Conservation (phyloP, 2,797 vertebrate species). For the Neostethus bicornis region DNA sequence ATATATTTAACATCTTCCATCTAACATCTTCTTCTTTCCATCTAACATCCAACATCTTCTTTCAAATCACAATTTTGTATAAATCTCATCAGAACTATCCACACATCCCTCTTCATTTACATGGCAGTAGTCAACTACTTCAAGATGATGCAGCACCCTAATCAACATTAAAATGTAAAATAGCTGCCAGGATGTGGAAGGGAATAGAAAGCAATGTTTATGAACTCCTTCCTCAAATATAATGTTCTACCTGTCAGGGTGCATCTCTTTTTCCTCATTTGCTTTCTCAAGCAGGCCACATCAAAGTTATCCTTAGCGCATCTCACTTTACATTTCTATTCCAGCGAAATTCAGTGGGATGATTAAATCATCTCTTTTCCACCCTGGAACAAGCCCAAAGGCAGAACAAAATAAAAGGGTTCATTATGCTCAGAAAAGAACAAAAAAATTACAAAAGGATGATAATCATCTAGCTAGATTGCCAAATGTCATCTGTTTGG, state of each 20-base stretch:
- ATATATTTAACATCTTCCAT: too few relatives aligned
- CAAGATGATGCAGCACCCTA: too few relatives aligned
- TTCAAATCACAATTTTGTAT: too few relatives aligned
- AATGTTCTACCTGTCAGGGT: not conserved
- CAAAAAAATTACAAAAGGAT: not conserved
- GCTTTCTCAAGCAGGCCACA: conserved; percentile 1
- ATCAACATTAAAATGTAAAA: too few relatives aligned
- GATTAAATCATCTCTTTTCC: not conserved
- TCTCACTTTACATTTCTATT: not conserved
- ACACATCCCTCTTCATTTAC: too few relatives aligned
- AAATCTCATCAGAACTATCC: too few relatives aligned
- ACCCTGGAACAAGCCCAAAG: not conserved
- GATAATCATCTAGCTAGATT: not conserved
- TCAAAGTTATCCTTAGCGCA: not conserved
- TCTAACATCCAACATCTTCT: too few relatives aligned
- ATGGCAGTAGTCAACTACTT: too few relatives aligned
- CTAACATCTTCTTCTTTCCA: too few relatives aligned
- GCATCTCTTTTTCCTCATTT: not conserved
- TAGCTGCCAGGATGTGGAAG: too few relatives aligned
- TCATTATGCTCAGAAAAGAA: not conserved
- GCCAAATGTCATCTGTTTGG: not conserved
- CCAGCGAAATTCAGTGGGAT: not conserved
- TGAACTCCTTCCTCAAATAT: not conserved
- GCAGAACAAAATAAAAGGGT: not conserved
- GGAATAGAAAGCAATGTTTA: too few relatives aligned